Conservation (phyloP, 1,140 invertebrate genomes). For the Bombus superbus region DNA sequence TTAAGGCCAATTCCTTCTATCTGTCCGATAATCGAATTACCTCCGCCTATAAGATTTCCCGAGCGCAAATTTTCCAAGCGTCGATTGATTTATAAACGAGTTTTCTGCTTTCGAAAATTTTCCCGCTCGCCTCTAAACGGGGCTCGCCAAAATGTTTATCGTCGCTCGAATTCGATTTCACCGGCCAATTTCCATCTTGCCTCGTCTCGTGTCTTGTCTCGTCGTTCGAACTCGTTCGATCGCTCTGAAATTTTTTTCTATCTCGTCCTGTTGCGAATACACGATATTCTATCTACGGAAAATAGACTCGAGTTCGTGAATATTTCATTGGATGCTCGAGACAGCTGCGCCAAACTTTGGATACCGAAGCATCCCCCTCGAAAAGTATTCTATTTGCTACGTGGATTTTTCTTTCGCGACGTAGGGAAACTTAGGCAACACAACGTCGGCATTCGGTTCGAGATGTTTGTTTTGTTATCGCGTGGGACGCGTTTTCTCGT, state of each 20-base stretch:
- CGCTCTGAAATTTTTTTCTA: background rate
- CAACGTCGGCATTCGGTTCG: background rate
- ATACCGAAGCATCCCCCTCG: too few relatives aligned
- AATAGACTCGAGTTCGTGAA: constrained; percentile 1
- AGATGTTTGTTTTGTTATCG: background rate
- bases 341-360: background rate
- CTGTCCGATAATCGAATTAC: constrained; percentile 40
- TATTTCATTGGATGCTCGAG: background rate
- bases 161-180: constrained; percentile 11
- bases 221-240: background rate
- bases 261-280: background rate
- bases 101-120: constrained; percentile 29
- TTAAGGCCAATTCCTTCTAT: constrained; percentile 52
- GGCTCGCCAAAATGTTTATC: background rate
- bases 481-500: background rate
- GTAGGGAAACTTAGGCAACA: background rate
- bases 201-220: background rate
- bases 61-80: background rate
- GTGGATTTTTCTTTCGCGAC: background rate
- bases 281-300: background rate
- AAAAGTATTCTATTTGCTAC: background rate
- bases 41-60: constrained; percentile 40
- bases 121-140: background rate
- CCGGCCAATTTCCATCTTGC: background rate
- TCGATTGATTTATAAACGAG: constrained; percentile 33